A percentile compares a stretch with the other conserved stretches of the same genome.
phyloP scores from a whole-genome alignment of 2,797 vertebrate genomes.

The Sylvia borin region DNA sequence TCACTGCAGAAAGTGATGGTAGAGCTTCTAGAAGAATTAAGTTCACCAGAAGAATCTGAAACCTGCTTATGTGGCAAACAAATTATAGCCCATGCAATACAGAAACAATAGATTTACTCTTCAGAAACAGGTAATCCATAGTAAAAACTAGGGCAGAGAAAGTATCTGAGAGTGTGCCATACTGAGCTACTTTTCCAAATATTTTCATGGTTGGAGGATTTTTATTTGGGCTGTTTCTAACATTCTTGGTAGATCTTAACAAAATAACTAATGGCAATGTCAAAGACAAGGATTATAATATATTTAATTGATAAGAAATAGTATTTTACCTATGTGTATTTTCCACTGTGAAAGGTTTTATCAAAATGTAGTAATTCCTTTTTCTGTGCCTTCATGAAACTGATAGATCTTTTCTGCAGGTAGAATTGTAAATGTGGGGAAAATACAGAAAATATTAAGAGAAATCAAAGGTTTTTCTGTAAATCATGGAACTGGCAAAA shows the following conservation, averaged over 20 bases:
- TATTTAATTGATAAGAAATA: background rate
- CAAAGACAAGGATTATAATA: background rate
- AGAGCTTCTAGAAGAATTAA: background rate
- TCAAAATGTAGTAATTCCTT: background rate
- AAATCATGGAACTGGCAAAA: background rate
- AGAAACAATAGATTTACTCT: background rate
- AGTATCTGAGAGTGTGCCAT: background rate
- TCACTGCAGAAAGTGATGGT: background rate
- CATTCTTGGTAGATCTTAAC: background rate
- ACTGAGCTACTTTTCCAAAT: background rate
- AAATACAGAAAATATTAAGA: background rate
- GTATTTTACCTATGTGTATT: background rate
- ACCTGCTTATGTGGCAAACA: background rate
- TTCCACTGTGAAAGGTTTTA: background rate
- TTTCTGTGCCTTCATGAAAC: background rate
- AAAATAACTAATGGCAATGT: background rate
- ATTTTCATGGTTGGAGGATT: background rate
- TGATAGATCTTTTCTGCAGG: background rate
- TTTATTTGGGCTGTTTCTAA: background rate
- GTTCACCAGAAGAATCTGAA: background rate
- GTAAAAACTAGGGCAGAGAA: background rate
- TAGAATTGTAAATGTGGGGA: background rate
- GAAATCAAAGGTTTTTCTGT: background rate
- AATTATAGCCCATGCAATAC: background rate
- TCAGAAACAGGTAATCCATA: background rate